Conservation (phyloP, 2,888 invertebrate genomes). For the Pterobdella sp. region DNA sequence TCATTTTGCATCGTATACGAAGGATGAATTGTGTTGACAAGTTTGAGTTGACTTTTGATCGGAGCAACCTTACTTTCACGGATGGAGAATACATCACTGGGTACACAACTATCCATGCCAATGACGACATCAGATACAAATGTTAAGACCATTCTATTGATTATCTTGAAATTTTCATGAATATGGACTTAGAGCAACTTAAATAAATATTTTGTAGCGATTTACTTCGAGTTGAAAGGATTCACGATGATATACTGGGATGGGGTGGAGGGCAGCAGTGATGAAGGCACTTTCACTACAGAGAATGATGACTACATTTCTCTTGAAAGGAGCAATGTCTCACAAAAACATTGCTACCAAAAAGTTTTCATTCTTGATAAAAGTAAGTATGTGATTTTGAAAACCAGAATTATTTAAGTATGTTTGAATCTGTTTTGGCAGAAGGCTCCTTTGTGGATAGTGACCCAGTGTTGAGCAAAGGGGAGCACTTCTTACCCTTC, state of each 20-base stretch:
- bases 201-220: slow-evolving; percentile 29
- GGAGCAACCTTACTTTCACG: slow-evolving; percentile 8
- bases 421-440: slow-evolving; percentile 5
- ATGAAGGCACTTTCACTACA: slow-evolving; percentile 25
- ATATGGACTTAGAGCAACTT: background rate
- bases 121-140: slow-evolving; percentile 20
- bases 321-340: slow-evolving; percentile 30
- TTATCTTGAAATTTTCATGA: background rate
- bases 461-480: slow-evolving; percentile 34
- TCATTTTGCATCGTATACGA: too few relatives aligned
- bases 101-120: slow-evolving; percentile 1
- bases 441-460: slow-evolving; percentile 36
- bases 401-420: background rate
- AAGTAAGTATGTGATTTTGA: slow-evolving; percentile 30
- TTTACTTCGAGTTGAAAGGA: slow-evolving; percentile 36
- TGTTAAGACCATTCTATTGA: background rate
- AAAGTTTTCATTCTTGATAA: slow-evolving; percentile 36
- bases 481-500: slow-evolving; percentile 43
- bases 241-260: slow-evolving; percentile 37
- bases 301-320: slow-evolving; percentile 19
- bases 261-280: slow-evolving; percentile 24
- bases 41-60: slow-evolving; percentile 24
- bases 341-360: slow-evolving; percentile 37
- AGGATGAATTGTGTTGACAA: slow-evolving; percentile 9
- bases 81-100: slow-evolving; percentile 27